These are phyloP conservation scores for Diabrotica undecimpunctata DNA, from an alignment of 1,140 invertebrate genomes.

Conservation along the genomic window DNA sequence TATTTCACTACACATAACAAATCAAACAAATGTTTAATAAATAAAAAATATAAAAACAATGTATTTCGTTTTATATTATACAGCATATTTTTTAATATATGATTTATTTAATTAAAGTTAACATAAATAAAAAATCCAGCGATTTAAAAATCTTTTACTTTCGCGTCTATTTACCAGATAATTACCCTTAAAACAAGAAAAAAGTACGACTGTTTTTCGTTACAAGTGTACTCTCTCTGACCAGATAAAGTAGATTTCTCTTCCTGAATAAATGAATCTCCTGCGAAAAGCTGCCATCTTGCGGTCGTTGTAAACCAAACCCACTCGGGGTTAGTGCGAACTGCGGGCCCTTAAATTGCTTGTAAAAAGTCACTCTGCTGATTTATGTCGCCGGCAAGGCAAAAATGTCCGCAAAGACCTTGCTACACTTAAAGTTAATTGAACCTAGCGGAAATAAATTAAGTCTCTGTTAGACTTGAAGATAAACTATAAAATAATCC, in stretches of 20 bases:
- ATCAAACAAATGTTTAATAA: too few species aligned
- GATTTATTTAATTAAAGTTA: too few species aligned
- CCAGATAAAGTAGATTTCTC: slow-evolving; percentile 2
- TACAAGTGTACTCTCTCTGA: neutral
- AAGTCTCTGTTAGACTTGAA: neutral
- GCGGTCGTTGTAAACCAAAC: slow-evolving; percentile 26
- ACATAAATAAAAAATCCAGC: too few species aligned
- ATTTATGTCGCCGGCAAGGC: slow-evolving; percentile 23
- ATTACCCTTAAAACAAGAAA: neutral
- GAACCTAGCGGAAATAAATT: slow-evolving; percentile 16
- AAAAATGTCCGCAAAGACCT: slow-evolving; percentile 19
- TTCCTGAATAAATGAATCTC: slow-evolving; percentile 14
- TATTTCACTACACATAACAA: too few species aligned
- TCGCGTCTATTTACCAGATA: too few species aligned
- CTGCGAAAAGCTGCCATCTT: slow-evolving; percentile 7
- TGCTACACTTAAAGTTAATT: slow-evolving; percentile 24
- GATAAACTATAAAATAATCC: too few species aligned
- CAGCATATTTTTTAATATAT: too few species aligned
- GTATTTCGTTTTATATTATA: too few species aligned
- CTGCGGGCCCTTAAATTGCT: slow-evolving; percentile 27
- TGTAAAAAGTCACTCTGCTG: slow-evolving; percentile 32
- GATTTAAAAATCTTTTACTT: too few species aligned
- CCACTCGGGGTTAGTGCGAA: slow-evolving; percentile 26
- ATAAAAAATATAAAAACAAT: too few species aligned
- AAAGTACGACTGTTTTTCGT: neutral